A percentile compares a stretch with the other conserved stretches of the same genome.
Evolutionary conservation across 2,888 invertebrate species (phyloP).

Genomic region (Ceramica pisi): DNA sequence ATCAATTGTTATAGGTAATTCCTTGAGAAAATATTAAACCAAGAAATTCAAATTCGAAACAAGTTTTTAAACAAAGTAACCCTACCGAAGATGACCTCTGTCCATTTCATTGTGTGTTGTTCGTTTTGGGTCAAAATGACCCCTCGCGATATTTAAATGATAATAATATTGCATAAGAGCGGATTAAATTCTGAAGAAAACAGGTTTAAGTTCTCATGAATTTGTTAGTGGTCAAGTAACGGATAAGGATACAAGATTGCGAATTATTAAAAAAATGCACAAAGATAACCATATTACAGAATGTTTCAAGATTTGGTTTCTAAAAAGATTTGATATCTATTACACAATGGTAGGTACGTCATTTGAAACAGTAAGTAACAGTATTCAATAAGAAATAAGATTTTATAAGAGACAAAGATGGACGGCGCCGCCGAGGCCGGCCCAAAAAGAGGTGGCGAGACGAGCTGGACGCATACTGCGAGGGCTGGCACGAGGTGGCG

Average conservation of each 20-base stretch:
- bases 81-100: constrained; percentile 74
- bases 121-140: constrained; percentile 47
- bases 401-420: no score
- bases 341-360: no score
- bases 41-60: constrained; percentile 37
- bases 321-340: no score
- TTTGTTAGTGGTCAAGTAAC: constrained; percentile 25
- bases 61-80: constrained; percentile 51
- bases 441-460: no score
- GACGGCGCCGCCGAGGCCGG: no score
- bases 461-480: no score
- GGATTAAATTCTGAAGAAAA: constrained; percentile 27
- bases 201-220: constrained; percentile 48
- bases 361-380: no score
- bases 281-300: not conserved
- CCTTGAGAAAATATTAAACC: constrained; percentile 28
- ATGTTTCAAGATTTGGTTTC: not conserved
- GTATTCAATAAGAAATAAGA: no score
- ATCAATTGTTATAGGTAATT: not conserved
- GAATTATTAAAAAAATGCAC: not conserved
- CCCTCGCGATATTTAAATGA: constrained; percentile 59
- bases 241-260: not conserved
- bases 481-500: no score
- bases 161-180: constrained; percentile 52
- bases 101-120: constrained; percentile 62